Evolutionary conservation across 2,113 vertebrate species (phyloP).

Genomic region (Nestor notabilis): DNA sequence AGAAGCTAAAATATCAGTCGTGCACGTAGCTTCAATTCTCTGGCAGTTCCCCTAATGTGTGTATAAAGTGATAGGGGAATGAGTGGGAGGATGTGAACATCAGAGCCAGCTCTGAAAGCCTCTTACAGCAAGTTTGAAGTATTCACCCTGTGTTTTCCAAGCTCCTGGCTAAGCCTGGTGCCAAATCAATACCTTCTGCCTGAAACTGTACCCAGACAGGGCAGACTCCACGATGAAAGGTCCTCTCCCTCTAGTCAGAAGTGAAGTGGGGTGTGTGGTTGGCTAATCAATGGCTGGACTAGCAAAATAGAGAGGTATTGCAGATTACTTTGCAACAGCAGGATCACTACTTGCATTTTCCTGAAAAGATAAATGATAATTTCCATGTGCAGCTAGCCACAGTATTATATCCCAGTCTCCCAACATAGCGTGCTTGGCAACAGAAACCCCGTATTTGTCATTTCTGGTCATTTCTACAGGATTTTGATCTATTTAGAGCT

Average conservation of each 20-base stretch:
- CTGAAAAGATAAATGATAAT: background rate
- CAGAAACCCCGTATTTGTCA: background rate
- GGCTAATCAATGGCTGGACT: background rate
- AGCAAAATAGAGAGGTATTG: background rate
- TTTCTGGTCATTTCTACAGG: background rate
- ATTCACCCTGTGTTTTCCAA: background rate
- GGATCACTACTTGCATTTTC: background rate
- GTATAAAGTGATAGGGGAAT: background rate
- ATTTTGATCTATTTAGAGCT: background rate
- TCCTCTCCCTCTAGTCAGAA: background rate
- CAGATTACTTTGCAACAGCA: background rate
- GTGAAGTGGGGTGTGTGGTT: too few species aligned
- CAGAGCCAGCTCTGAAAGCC: background rate
- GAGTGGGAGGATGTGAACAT: background rate
- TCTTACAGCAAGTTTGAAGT: background rate
- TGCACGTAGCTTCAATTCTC: background rate
- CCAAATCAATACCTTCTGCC: background rate
- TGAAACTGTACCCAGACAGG: background rate
- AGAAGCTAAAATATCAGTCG: background rate
- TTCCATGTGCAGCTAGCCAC: background rate
- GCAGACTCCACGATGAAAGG: background rate
- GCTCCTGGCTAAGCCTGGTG: background rate
- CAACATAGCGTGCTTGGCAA: rapidly evolving
- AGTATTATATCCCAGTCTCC: background rate
- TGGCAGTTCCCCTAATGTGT: background rate